These are phyloP conservation scores for Ictalurus furcatus DNA, from an alignment of 2,113 vertebrate genomes.

Conservation along the genomic window DNA sequence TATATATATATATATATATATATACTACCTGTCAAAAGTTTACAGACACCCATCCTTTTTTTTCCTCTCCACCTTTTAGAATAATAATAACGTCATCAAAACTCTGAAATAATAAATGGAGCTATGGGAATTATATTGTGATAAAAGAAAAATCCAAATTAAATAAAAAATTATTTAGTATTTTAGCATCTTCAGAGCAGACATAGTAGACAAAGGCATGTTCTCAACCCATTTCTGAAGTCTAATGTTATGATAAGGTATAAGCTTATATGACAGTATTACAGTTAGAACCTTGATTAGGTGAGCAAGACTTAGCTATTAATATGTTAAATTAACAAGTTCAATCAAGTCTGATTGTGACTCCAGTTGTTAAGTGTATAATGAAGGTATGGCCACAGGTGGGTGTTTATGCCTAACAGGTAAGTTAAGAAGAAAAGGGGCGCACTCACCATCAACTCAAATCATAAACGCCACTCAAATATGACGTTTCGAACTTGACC, in stretches of 20 bases:
- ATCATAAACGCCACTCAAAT: constrained; percentile 37
- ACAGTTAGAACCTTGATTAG: neutral
- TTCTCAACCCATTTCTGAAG: too few species aligned
- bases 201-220: too few species aligned
- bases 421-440: neutral
- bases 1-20: too few species aligned
- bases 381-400: constrained; percentile 36
- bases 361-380: neutral
- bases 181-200: too few species aligned
- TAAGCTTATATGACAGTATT: neutral
- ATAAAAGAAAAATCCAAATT: too few species aligned
- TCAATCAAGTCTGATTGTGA: neutral
- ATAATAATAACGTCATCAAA: too few species aligned
- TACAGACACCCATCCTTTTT: too few species aligned
- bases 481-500: constrained; percentile 59
- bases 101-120: too few species aligned
- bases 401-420: constrained; percentile 13
- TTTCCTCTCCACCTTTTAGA: too few species aligned
- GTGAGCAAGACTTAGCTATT: neutral
- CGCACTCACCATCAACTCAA: neutral
- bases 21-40: too few species aligned
- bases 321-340: neutral
- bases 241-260: neutral
- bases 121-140: too few species aligned
- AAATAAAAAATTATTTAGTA: too few species aligned